Conservation (phyloP, 2,113 vertebrate species). For the Rattus rattus region DNA sequence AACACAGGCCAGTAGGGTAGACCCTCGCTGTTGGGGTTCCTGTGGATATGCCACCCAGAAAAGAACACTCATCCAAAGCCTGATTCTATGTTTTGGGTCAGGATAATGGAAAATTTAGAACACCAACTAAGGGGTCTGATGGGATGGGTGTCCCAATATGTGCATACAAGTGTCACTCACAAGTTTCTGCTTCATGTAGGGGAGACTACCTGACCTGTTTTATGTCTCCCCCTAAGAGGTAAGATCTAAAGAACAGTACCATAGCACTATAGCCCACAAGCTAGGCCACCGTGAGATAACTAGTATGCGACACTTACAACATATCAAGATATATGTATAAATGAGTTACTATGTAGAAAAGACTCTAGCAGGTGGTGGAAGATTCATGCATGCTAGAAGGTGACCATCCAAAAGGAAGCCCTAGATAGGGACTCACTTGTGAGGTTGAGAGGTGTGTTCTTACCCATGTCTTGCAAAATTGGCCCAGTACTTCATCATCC, state of each 20-base stretch:
- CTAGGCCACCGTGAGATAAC: neutral
- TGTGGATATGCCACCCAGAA: neutral
- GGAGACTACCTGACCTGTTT: neutral
- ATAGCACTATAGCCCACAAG: neutral
- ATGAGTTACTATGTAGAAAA: neutral
- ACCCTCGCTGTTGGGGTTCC: neutral
- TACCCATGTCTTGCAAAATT: slow-evolving; percentile 84
- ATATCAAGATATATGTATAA: neutral
- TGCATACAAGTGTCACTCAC: neutral
- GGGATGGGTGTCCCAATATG: neutral
- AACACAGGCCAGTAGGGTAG: neutral
- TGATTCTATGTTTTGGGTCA: neutral
- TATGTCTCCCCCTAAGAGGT: neutral
- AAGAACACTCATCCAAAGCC: neutral
- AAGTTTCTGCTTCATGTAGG: neutral
- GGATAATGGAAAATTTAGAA: neutral
- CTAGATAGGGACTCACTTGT: too few species aligned
- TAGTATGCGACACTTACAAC: neutral
- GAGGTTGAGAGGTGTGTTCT: slow-evolving; percentile 65
- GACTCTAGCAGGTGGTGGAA: neutral
- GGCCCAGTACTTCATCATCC: neutral
- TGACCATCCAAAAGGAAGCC: neutral
- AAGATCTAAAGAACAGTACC: neutral
- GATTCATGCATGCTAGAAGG: neutral
- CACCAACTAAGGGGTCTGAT: neutral